A percentile compares a stretch with the other conserved stretches of the same genome.
phyloP scores from a whole-genome alignment of 2,888 invertebrate species.

The Balanococcus diminutus region DNA sequence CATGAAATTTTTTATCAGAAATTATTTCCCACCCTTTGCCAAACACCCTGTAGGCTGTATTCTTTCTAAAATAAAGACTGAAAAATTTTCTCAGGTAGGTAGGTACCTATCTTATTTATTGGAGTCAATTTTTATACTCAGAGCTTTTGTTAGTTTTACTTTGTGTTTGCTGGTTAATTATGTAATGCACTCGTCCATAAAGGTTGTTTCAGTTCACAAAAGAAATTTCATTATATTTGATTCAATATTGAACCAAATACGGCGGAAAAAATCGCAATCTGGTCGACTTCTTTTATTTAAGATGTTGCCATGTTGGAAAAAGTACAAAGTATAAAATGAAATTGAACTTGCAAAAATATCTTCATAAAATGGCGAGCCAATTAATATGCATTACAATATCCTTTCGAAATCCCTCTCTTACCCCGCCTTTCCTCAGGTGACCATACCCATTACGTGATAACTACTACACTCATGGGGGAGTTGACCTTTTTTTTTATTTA shows the following conservation, averaged over 20 bases:
- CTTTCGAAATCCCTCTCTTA: not conserved
- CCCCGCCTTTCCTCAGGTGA: not conserved
- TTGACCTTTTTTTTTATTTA: not conserved
- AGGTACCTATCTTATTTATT: not conserved
- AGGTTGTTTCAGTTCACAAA: not conserved
- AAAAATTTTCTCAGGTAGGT: not conserved
- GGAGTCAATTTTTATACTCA: not conserved
- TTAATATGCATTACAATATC: slow-evolving; percentile 10
- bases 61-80: too few species aligned
- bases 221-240: slow-evolving; percentile 22
- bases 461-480: not conserved
- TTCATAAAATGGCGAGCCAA: not conserved
- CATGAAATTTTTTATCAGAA: too few species aligned
- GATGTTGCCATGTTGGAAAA: not conserved
- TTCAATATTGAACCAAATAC: not conserved
- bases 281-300: not conserved
- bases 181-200: not conserved
- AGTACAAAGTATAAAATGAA: not conserved
- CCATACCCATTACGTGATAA: not conserved
- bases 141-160: not conserved
- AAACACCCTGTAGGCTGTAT: too few species aligned
- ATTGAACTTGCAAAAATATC: not conserved
- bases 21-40: too few species aligned
- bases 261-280: not conserved
- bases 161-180: not conserved